Percentiles rank a stretch among this genome's conserved stretches.
Evolutionary conservation across 1,140 invertebrate genomes (phyloP).

Genomic region (Cydia fagiglandana): DNA sequence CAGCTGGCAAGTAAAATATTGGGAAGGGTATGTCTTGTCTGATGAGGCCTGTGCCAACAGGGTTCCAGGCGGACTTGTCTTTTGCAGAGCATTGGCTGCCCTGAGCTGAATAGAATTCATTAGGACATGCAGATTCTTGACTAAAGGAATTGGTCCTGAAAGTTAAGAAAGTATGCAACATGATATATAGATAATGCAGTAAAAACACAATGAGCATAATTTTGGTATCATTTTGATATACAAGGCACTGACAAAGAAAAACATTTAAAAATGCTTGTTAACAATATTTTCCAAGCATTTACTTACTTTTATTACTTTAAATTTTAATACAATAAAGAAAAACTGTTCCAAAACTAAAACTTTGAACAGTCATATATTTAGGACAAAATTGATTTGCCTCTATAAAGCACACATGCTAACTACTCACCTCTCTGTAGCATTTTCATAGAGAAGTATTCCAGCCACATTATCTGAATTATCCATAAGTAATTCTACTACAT

Average conservation of each 20-base stretch:
- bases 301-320: too few species aligned
- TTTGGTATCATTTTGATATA: too few species aligned
- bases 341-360: too few species aligned
- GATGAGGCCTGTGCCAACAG: slow-evolving; percentile 85
- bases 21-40: slow-evolving; percentile 90
- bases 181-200: background rate
- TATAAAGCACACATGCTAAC: too few species aligned
- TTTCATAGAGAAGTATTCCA: slow-evolving; percentile 80
- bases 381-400: too few species aligned
- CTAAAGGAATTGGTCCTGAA: slow-evolving; percentile 78
- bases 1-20: slow-evolving; percentile 86
- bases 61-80: slow-evolving; percentile 86
- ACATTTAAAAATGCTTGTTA: too few species aligned
- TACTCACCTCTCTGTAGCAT: slow-evolving; percentile 65
- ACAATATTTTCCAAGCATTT: too few species aligned
- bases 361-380: too few species aligned
- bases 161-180: slow-evolving; percentile 33
- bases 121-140: slow-evolving; percentile 92
- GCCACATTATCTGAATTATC: slow-evolving; percentile 76
- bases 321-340: too few species aligned
- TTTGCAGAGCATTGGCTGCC: slow-evolving; percentile 65
- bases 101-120: slow-evolving; percentile 83
- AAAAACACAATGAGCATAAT: too few species aligned
- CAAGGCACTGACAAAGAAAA: too few species aligned
- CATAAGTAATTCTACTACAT: slow-evolving; percentile 74